Base-by-base conservation (phyloP, 1,140 invertebrate genomes). In the Eriosoma lanigerum region DNA sequence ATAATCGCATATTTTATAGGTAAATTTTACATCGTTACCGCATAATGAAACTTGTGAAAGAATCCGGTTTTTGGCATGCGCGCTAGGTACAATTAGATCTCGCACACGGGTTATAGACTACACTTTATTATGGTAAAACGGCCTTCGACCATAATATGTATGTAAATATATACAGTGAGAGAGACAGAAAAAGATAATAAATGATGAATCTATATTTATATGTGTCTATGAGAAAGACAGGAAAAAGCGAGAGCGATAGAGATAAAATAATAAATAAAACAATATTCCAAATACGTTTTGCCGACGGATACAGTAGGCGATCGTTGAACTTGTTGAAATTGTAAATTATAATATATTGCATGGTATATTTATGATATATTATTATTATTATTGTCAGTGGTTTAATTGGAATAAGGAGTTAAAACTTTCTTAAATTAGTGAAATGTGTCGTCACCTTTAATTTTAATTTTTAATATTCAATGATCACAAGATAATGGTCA, bases 61-160 rank as follows among this genome's bases (percentile, higher is more conserved):
- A 62, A 68, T 68, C 64, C 64, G 64, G 64, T 68, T 68, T 68
- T 68, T 68, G 64, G 38, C 64, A 46, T 68, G 19, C 12, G 3
- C 12, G n/a, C 38, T n/a, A 21, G 24, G 60, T 62, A 62, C n/a
- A 68, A 38, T 32, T 12, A 68, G 64, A 68, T 12, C 64, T 68
- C 64, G 21, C n/a, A n/a, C 38, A 68, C 13, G 38, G 4, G 21
- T 19, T 62, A 29, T 4, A 38, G 21, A 68, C 38, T n/a, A 68
- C 64, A 68, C 64, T 68, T 68, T 46, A 21, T 32, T 12, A 19
- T 68, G 64, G 38, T 8, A 46, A 68, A 24, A 46, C 38, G 64
- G 38, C 64, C 64, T 68, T 68, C 64, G 12, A 68, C 29, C 29
- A 62, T 62, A 26, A 1, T 60, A 60, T 62, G 9, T 19, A 62